These are phyloP conservation scores for Sesia apiformis DNA, from an alignment of 2,888 invertebrate species.

Conservation along the genomic window DNA sequence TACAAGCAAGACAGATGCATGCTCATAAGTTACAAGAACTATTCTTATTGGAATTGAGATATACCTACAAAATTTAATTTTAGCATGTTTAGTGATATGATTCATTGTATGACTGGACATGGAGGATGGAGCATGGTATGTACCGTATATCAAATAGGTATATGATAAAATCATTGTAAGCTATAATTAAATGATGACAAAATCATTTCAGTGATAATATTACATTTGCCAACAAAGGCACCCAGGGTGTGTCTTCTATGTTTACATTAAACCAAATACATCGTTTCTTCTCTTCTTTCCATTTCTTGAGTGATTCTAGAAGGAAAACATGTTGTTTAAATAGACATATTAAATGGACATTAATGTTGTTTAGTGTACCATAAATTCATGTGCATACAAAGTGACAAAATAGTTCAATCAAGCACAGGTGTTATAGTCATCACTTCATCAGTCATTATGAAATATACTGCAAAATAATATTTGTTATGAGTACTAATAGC, in stretches of 20 bases:
- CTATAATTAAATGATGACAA: neutral
- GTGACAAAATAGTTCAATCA: too few relatives aligned
- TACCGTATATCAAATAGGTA: too few relatives aligned
- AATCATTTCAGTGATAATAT: neutral
- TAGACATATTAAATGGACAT: neutral
- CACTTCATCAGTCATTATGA: too few relatives aligned
- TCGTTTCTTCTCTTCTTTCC: conserved; percentile 77
- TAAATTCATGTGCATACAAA: too few relatives aligned
- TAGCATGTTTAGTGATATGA: neutral
- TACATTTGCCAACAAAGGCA: conserved; percentile 83
- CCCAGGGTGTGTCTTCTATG: conserved; percentile 80
- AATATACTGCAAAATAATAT: too few relatives aligned
- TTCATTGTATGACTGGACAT: neutral
- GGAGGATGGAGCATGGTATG: neutral
- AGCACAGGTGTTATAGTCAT: too few relatives aligned
- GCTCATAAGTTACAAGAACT: too few relatives aligned
- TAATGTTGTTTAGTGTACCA: too few relatives aligned
- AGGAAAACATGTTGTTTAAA: conserved; percentile 1
- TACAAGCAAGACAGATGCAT: too few relatives aligned
- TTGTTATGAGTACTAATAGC: too few relatives aligned
- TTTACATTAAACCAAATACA: conserved; percentile 89
- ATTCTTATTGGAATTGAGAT: neutral
- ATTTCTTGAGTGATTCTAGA: conserved; percentile 80
- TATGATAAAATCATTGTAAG: too few relatives aligned
- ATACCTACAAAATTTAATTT: neutral